These are phyloP conservation scores for Euphydryas editha DNA, from an alignment of 2,888 invertebrate genomes.

Conservation along the genomic window DNA sequence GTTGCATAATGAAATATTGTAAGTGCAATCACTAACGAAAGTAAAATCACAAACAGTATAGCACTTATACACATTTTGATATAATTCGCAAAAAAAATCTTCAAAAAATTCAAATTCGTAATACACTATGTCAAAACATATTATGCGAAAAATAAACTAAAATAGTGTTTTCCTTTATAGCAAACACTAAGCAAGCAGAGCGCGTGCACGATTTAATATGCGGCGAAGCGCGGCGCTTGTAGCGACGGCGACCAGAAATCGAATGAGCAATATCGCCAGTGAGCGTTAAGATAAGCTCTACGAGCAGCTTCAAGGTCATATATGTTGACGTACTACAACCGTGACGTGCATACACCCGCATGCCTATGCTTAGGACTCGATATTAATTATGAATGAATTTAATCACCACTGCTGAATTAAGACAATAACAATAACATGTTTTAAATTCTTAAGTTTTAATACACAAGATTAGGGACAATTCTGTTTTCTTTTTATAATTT, in stretches of 20 bases:
- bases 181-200: conserved; percentile 72
- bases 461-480: background rate
- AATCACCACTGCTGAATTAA: conserved; percentile 8
- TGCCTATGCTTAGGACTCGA: conserved; percentile 52
- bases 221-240: conserved; percentile 46
- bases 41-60: conserved; percentile 58
- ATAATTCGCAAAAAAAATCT: conserved; percentile 47
- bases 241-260: conserved; percentile 55
- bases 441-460: no score
- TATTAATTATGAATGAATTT: conserved; percentile 35
- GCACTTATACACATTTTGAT: conserved; percentile 55
- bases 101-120: conserved; percentile 43
- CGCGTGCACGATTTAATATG: conserved; percentile 48
- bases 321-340: conserved; percentile 66
- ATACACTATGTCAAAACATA: conserved; percentile 1
- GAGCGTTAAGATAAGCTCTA: conserved; percentile 72
- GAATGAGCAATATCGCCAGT: conserved; percentile 62
- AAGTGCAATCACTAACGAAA: conserved; percentile 58
- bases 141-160: conserved; percentile 22
- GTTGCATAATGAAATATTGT: conserved; percentile 68
- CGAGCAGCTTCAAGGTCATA: conserved; percentile 63
- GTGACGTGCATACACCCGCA: conserved; percentile 72
- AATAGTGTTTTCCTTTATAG: conserved; percentile 45
- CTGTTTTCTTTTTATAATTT: no score
- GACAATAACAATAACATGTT: background rate